Base-by-base conservation (phyloP, 2,888 invertebrate genomes). In the Stenodera caucasica region DNA sequence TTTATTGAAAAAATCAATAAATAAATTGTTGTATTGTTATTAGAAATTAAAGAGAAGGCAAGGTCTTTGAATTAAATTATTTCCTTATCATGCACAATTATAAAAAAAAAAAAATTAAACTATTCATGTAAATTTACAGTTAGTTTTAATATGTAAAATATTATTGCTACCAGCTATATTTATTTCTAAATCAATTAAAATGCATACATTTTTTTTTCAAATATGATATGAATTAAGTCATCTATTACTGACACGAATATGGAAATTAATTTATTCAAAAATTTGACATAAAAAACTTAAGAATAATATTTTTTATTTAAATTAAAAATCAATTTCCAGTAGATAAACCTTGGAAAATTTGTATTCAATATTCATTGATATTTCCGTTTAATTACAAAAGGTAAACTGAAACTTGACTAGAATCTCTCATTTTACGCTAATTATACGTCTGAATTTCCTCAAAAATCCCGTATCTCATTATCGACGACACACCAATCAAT, bases 111-210 rank as follows among this genome's bases (percentile, higher is more conserved):
- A 45, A 21, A 45, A 3, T 45, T 21, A 21, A 45, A 45, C 45
- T 45, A 12, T 45, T 45, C 45, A 45, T 45, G 21, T 45, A 21
- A 21, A 45, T 45, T 45, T 45, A 45, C 45, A 45, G 45, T 45
- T 45, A 45, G 18, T 21, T 45, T 45, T 45, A 45, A 45, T 45
- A 45, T 45, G 45, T 45, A 45, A 45, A 45, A 45, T 45, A 45
- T 12, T 21, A 45, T 45, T 21, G 21, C 45, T 45, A 45, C 45
- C 11, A 45, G 45, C 45, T 45, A 45, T 15, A 21, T 21, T 18
- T 45, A 45, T 45, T 45, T 45, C 12, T 21, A 21, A 45, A 45
- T 45, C 21, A 45, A 45, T 45, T 45, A 45, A 45, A 18, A 40
- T 40, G 18, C 45, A 45, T 21, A 8, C 15, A 14, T 8, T 45